phyloP scores from a whole-genome alignment of 2,888 invertebrate species.

The Liopterus haemorrhoidalis region DNA sequence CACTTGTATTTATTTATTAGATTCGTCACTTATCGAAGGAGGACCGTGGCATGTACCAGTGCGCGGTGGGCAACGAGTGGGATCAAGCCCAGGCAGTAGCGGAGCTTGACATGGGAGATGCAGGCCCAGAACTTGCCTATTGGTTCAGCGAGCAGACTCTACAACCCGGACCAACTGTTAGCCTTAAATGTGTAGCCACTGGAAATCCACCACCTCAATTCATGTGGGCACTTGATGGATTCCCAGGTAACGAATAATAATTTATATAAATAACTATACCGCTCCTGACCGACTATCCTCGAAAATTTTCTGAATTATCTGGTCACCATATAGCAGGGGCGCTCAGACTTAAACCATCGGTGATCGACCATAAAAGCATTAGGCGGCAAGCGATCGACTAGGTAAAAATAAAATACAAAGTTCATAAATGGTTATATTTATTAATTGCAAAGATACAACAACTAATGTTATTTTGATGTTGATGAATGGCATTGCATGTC shows the following conservation, averaged over 20 bases:
- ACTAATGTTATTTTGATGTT: too few species aligned
- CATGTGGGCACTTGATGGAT: conserved; percentile 84
- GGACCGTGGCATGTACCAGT: conserved; percentile 89
- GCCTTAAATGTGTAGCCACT: conserved; percentile 85
- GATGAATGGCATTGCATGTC: too few species aligned
- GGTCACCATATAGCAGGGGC: not conserved
- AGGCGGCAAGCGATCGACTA: too few species aligned
- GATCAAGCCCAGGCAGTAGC: conserved; percentile 80
- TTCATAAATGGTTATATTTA: too few species aligned
- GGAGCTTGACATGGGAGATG: conserved; percentile 77
- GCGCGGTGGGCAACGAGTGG: conserved; percentile 77
- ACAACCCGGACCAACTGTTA: conserved; percentile 85
- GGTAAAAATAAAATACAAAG: too few species aligned
- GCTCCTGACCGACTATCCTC: too few species aligned
- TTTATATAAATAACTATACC: too few species aligned
- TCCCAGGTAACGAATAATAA: conserved; percentile 58
- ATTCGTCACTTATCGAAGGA: conserved; percentile 67
- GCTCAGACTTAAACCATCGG: too few species aligned
- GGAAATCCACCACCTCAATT: conserved; percentile 92
- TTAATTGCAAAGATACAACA: too few species aligned
- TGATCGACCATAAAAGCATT: too few species aligned
- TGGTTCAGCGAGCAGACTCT: conserved; percentile 90
- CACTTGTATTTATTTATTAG: conserved; percentile 1
- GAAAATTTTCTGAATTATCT: conserved; percentile 12
- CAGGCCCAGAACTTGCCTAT: conserved; percentile 81